These are phyloP conservation scores for Danio aesculapii DNA, from an alignment of 2,797 vertebrate genomes.

Conservation along the genomic window DNA sequence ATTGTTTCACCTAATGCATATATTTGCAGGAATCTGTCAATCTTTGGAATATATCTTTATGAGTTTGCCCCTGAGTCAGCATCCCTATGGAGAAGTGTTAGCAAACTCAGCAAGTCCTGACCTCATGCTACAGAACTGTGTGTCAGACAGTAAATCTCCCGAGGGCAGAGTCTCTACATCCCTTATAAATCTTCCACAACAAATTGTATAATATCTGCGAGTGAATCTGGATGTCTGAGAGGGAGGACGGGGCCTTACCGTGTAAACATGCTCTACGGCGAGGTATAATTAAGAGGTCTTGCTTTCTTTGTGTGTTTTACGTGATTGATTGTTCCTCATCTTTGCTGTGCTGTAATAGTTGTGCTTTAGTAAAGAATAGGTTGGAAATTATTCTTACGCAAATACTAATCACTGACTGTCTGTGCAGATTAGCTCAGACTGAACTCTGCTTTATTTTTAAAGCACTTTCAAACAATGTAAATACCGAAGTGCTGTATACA, in stretches of 20 bases:
- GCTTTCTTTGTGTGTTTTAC: not conserved
- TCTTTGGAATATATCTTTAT: constrained; percentile 42
- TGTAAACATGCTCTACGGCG: constrained; percentile 44
- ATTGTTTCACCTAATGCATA: not conserved
- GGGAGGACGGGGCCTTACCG: constrained; percentile 25
- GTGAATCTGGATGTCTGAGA: constrained; percentile 35
- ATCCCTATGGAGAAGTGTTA: constrained; percentile 41
- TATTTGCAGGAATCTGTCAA: constrained; percentile 22
- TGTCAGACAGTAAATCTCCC: constrained; percentile 39
- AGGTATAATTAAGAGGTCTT: constrained; percentile 3
- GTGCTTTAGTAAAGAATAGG: not conserved
- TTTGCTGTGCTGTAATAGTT: constrained; percentile 7
- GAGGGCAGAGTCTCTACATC: constrained; percentile 19
- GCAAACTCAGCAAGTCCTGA: constrained; percentile 43
- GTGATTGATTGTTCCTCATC: constrained; percentile 38
- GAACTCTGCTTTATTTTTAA: not conserved
- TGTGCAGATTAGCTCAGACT: not conserved
- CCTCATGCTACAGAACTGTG: constrained; percentile 32
- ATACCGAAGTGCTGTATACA: too few relatives aligned
- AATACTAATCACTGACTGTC: not conserved
- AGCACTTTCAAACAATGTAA: too few relatives aligned
- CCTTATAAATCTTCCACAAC: constrained; percentile 47
- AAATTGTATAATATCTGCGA: constrained; percentile 38
- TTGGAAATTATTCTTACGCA: not conserved
- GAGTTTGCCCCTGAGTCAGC: constrained; percentile 51